A percentile compares a stretch with the other conserved stretches of the same genome.
Conservation (phyloP, 2,113 vertebrate genomes). For the Theristicus caerulescens region DNA sequence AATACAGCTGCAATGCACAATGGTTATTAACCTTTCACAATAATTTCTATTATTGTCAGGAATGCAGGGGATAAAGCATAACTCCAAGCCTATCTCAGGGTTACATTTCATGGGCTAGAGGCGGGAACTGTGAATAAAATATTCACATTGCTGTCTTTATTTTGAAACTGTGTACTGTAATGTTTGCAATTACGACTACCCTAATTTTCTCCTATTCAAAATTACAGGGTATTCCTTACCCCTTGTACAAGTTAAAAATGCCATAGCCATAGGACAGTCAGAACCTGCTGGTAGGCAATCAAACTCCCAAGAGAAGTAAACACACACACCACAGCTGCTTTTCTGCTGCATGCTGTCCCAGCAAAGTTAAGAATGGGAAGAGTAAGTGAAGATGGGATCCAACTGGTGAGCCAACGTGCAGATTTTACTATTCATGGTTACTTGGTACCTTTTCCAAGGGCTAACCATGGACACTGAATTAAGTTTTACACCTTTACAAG, state of each 20-base stretch:
- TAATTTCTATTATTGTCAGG: conserved; percentile 15
- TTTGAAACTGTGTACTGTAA: neutral
- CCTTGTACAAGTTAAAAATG: neutral
- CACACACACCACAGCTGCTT: neutral
- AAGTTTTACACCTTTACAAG: neutral
- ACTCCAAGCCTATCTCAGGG: neutral
- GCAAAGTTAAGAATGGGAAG: neutral
- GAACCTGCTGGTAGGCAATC: neutral
- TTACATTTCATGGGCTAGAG: neutral
- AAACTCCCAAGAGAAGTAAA: neutral
- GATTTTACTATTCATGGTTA: neutral
- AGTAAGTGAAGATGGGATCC: neutral
- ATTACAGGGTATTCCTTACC: neutral
- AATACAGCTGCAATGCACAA: neutral
- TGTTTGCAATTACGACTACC: neutral
- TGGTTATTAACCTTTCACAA: conserved; percentile 1
- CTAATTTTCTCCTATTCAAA: neutral
- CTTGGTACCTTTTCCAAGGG: neutral
- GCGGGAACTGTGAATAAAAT: neutral
- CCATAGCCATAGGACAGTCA: neutral
- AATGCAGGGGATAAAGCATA: neutral
- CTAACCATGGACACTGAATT: neutral
- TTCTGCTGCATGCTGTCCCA: neutral
- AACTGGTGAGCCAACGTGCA: neutral
- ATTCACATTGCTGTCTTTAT: neutral